These are phyloP conservation scores for Conchocele bisecta DNA, from an alignment of 2,888 invertebrate genomes.

Conservation along the genomic window DNA sequence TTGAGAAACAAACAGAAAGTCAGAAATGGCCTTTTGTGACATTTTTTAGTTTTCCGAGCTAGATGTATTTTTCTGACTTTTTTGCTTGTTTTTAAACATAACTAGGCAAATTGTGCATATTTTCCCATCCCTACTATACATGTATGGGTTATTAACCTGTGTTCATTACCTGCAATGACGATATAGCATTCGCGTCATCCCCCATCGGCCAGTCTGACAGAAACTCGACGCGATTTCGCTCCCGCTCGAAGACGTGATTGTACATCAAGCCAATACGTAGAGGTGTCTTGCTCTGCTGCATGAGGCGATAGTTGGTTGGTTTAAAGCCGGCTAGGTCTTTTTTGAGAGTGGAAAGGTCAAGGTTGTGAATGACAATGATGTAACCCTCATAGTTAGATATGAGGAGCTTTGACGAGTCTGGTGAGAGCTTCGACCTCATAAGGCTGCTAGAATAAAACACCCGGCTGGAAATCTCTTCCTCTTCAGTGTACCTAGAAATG, in stretches of 20 bases:
- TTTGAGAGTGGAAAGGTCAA: slow-evolving; percentile 91
- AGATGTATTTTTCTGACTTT: too few species aligned
- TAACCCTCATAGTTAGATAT: slow-evolving; percentile 96
- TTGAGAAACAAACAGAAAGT: too few species aligned
- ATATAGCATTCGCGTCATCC: slow-evolving; percentile 95
- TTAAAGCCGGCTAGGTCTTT: slow-evolving; percentile 88
- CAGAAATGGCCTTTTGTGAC: too few species aligned
- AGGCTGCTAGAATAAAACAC: slow-evolving; percentile 91
- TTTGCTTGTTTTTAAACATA: too few species aligned
- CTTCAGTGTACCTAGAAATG: slow-evolving; percentile 68
- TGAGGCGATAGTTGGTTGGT: slow-evolving; percentile 94
- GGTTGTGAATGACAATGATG: slow-evolving; percentile 93
- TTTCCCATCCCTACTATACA: not conserved
- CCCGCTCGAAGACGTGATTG: slow-evolving; percentile 91
- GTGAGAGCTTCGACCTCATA: slow-evolving; percentile 94
- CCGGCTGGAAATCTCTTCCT: slow-evolving; percentile 62
- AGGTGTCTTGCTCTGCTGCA: slow-evolving; percentile 93
- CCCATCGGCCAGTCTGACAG: slow-evolving; percentile 93
- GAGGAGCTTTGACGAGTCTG: slow-evolving; percentile 93
- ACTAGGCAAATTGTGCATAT: too few species aligned
- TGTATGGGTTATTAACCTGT: not conserved
- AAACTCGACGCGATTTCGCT: slow-evolving; percentile 93
- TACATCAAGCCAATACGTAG: slow-evolving; percentile 91
- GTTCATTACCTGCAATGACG: slow-evolving; percentile 86
- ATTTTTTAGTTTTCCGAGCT: too few species aligned